Evolutionary conservation across 1,140 invertebrate genomes (phyloP).

Genomic region (Neoseiulus cucumeris): DNA sequence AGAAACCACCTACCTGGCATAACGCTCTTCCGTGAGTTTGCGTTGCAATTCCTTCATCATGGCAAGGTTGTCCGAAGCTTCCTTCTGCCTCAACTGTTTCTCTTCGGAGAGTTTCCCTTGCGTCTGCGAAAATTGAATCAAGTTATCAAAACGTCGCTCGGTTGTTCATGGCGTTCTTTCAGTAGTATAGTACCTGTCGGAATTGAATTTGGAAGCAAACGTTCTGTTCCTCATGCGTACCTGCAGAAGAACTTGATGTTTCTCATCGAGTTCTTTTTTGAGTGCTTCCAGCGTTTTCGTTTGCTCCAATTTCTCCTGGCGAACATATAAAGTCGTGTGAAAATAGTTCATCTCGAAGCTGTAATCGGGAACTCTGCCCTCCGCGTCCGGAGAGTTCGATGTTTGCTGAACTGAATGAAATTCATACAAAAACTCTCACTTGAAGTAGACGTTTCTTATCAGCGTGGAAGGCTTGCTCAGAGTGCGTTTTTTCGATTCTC

Average conservation of each 20-base stretch:
- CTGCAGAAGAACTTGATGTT: background rate
- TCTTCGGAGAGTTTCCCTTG: background rate
- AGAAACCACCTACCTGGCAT: background rate
- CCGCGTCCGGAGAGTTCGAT: background rate
- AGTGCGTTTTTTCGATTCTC: background rate
- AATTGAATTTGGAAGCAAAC: background rate
- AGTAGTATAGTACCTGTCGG: too few species aligned
- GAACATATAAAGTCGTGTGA: background rate
- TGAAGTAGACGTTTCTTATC: background rate
- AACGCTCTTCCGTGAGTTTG: background rate
- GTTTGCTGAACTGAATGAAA: background rate
- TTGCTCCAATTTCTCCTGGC: background rate
- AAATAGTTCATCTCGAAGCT: background rate
- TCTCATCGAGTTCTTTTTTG: background rate
- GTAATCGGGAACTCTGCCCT: too few species aligned
- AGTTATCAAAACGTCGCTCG: too few species aligned
- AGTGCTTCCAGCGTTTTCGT: background rate
- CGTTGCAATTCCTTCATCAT: constrained; percentile 3
- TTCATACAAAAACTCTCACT: background rate
- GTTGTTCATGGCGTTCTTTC: too few species aligned
- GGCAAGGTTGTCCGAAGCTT: background rate
- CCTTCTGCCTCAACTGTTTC: background rate
- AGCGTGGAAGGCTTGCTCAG: constrained; percentile 2
- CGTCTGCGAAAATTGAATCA: background rate
- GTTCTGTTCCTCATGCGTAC: background rate